Percentiles rank a stretch among this genome's conserved stretches.
phyloP scores from a whole-genome alignment of 2,113 vertebrate species.

The Phylloscopus whistleri region DNA sequence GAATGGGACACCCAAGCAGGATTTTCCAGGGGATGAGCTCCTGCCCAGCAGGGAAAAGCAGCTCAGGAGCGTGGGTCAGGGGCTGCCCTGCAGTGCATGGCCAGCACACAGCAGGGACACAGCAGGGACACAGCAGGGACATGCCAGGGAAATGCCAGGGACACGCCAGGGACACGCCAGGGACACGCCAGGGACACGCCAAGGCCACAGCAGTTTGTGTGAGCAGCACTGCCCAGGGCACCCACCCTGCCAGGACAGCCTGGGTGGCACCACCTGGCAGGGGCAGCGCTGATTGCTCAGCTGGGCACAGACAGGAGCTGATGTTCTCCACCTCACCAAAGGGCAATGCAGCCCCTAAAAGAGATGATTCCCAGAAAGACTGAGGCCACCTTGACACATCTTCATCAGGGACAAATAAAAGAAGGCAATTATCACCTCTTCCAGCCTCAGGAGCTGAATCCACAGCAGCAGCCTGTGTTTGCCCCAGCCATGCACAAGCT shows the following conservation, averaged over 20 bases:
- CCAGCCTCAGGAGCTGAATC: not conserved
- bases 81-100: accelerated
- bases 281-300: no score
- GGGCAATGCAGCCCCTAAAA: no score
- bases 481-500: accelerated
- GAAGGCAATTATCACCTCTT: not conserved
- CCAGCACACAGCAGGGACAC: not conserved
- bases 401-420: not conserved
- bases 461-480: not conserved
- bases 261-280: no score
- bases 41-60: not conserved
- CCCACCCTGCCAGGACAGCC: accelerated
- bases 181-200: not conserved
- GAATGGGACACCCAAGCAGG: accelerated
- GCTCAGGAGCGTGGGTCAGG: accelerated
- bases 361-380: no score
- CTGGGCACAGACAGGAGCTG: no score
- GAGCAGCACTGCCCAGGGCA: not conserved
- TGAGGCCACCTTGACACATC: not conserved
- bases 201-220: not conserved
- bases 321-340: no score
- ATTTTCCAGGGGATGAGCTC: not conserved
- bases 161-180: no score
- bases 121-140: no score
- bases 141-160: no score